Conservation (phyloP, 2,113 vertebrate genomes). For the Prunella himalayana region DNA sequence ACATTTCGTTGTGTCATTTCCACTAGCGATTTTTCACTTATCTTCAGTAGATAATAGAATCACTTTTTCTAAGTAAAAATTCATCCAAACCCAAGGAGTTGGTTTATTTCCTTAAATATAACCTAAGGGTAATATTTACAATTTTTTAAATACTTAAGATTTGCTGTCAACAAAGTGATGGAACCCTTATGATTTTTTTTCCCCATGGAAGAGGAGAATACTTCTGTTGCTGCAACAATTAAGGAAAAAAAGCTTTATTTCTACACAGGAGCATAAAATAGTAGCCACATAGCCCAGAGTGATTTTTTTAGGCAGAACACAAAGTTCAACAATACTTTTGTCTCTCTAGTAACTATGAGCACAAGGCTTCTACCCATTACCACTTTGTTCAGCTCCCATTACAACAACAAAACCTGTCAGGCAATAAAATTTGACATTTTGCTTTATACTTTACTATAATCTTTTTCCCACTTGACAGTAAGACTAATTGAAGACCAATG, state of each 20-base stretch:
- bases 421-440: not conserved
- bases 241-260: not conserved
- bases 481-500: not conserved
- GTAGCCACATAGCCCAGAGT: not conserved
- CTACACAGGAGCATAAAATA: not conserved
- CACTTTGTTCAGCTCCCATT: not conserved
- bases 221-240: not conserved
- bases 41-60: not conserved
- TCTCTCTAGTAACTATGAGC: not conserved
- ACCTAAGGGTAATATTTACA: not conserved
- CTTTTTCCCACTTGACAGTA: not conserved
- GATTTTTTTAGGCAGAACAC: not conserved
- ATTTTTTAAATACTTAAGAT: not conserved
- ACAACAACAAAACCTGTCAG: not conserved
- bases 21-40: not conserved
- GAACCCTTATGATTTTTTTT: accelerated
- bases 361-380: not conserved
- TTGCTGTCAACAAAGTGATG: not conserved
- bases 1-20: not conserved
- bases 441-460: not conserved
- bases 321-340: not conserved
- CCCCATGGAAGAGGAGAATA: not conserved
- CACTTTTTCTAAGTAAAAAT: not conserved
- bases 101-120: not conserved
- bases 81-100: not conserved